Evolutionary conservation across 2,888 invertebrate genomes (phyloP).

Genomic region (Cerastis rubricosa): DNA sequence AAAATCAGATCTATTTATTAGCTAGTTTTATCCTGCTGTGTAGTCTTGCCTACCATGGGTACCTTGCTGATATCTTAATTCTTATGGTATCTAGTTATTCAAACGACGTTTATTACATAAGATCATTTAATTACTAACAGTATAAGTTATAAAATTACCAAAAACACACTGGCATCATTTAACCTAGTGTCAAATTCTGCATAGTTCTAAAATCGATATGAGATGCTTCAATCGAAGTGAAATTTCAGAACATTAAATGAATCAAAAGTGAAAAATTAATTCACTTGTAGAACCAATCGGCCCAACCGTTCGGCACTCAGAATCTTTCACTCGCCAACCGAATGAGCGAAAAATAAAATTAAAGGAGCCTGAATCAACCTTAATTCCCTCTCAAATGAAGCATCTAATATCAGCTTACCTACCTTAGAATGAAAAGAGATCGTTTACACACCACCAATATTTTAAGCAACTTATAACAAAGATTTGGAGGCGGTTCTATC

Average conservation of each 20-base stretch:
- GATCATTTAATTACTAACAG: slow-evolving; percentile 18
- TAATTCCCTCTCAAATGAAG: not conserved
- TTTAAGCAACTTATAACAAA: slow-evolving; percentile 25
- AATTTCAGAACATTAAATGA: not conserved
- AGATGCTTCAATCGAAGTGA: not conserved
- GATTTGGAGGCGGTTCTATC: slow-evolving; percentile 21
- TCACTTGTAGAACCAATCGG: not conserved
- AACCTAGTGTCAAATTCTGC: not conserved
- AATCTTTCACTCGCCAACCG: not conserved
- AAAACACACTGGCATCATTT: not conserved
- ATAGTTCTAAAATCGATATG: not conserved
- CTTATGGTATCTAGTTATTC: not conserved
- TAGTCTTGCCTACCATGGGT: not conserved
- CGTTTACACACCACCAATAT: not conserved
- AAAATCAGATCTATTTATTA: not conserved
- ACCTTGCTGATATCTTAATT: not conserved
- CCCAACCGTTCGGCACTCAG: not conserved
- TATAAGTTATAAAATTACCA: not conserved
- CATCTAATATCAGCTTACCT: not conserved
- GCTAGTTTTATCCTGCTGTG: not conserved
- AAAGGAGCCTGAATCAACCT: not conserved
- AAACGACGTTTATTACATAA: not conserved
- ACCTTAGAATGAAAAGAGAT: slow-evolving; percentile 17
- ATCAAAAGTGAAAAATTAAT: not conserved
- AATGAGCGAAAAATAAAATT: not conserved